phyloP scores from a whole-genome alignment of 1,140 invertebrate genomes.

The Ganaspis sp. region DNA sequence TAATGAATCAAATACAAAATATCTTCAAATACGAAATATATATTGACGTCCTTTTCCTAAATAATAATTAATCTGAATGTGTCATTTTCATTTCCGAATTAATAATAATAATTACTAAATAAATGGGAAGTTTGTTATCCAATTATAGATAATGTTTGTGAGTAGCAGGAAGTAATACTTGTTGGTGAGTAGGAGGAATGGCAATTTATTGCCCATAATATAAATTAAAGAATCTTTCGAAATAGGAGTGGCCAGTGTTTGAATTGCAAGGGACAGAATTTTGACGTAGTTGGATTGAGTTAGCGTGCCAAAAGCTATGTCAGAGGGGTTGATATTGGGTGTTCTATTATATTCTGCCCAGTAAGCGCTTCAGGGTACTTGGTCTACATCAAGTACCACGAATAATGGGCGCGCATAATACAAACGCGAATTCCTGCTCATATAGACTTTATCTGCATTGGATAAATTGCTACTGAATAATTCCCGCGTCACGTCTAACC shows the following conservation, averaged over 20 bases:
- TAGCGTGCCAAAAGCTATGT: constrained; percentile 45
- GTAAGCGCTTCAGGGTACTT: constrained; percentile 26
- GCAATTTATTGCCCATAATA: no score
- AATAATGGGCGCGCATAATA: constrained; percentile 34
- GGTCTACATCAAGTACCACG: constrained; percentile 34
- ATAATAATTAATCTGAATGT: no score
- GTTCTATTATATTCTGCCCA: constrained; percentile 35
- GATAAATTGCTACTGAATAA: constrained; percentile 33
- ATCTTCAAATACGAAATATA: no score
- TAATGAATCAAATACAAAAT: no score
- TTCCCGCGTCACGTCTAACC: constrained; percentile 29
- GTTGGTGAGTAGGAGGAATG: no score
- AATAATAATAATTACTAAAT: no score
- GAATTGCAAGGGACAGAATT: background rate
- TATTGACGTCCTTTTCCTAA: no score
- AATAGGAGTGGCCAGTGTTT: background rate
- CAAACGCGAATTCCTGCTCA: background rate
- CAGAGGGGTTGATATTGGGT: constrained; percentile 32
- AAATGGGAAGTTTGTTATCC: no score
- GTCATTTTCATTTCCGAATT: no score
- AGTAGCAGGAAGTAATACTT: no score
- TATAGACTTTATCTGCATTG: background rate
- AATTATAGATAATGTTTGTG: no score
- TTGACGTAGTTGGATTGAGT: constrained; percentile 12
- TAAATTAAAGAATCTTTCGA: no score